These are phyloP conservation scores for Limnodromus scolopaceus DNA, from an alignment of 2,797 vertebrate genomes.

Conservation along the genomic window DNA sequence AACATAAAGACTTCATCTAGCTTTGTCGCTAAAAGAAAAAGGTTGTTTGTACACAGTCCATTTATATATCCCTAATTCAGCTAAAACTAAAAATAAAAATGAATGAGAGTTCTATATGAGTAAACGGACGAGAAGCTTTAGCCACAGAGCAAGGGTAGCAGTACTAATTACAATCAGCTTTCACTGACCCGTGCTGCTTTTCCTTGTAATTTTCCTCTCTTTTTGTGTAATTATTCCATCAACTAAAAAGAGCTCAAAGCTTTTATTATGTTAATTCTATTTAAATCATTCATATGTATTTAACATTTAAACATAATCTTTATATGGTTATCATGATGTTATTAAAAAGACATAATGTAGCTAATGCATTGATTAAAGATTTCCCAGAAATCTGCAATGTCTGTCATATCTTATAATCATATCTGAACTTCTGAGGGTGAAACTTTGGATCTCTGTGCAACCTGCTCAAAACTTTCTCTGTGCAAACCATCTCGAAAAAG, in stretches of 20 bases:
- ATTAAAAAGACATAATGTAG: not conserved
- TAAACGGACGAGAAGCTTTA: not conserved
- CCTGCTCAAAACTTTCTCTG: not conserved
- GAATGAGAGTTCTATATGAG: not conserved
- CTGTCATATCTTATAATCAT: not conserved
- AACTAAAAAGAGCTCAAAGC: not conserved
- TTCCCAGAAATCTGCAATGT: not conserved
- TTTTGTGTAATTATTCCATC: constrained; percentile 5
- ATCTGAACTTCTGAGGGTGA: not conserved
- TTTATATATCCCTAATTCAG: not conserved
- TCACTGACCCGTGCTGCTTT: constrained; percentile 12
- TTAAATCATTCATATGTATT: not conserved
- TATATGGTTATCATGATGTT: not conserved
- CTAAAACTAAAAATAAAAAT: constrained; percentile 11
- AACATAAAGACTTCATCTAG: not conserved
- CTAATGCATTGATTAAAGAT: not conserved
- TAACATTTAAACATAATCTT: constrained; percentile 25
- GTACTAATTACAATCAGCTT: not conserved
- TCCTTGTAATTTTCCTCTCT: not conserved
- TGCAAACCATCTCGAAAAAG: not conserved
- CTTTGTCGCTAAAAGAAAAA: not conserved
- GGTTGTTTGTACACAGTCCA: not conserved
- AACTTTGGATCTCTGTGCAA: not conserved
- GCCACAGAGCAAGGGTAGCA: not conserved
- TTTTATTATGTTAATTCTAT: constrained; percentile 1